These are phyloP conservation scores for Lagothrix lagotricha DNA, from an alignment of 2,797 vertebrate species.

Conservation along the genomic window DNA sequence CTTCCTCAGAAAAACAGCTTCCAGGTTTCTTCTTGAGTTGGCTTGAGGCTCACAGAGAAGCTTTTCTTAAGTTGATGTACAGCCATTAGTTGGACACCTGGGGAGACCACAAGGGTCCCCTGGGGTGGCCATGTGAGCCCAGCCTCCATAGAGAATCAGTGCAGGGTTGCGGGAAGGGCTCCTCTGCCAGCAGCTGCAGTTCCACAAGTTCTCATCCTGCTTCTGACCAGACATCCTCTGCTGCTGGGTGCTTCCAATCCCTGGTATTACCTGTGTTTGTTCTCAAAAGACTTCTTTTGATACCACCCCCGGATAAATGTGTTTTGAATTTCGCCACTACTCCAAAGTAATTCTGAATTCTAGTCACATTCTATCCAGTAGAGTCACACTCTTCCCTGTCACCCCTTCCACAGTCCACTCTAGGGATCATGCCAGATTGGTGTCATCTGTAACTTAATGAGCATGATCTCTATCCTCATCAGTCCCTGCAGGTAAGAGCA, in stretches of 20 bases:
- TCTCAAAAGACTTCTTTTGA: not conserved
- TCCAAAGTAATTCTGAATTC: not conserved
- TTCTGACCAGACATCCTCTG: not conserved
- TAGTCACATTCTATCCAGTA: not conserved
- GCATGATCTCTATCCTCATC: not conserved
- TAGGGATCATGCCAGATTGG: rapidly evolving
- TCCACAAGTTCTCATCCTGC: not conserved
- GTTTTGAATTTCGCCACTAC: not conserved
- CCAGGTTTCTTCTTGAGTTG: not conserved
- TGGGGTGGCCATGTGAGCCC: rapidly evolving
- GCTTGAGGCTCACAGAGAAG: not conserved
- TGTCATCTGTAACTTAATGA: not conserved
- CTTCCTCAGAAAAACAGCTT: not conserved
- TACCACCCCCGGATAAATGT: not conserved
- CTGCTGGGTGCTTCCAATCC: not conserved
- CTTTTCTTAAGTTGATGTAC: not conserved
- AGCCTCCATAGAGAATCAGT: not conserved
- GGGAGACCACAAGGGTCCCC: too few species aligned
- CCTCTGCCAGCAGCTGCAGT: not conserved
- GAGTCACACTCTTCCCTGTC: not conserved
- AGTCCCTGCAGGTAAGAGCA: not conserved
- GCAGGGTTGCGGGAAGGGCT: not conserved
- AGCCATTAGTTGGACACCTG: not conserved
- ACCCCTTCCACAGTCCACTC: not conserved
- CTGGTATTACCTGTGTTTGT: not conserved